These are phyloP conservation scores for Drosophila siamana DNA, from an alignment of 2,888 invertebrate species.

Conservation along the genomic window DNA sequence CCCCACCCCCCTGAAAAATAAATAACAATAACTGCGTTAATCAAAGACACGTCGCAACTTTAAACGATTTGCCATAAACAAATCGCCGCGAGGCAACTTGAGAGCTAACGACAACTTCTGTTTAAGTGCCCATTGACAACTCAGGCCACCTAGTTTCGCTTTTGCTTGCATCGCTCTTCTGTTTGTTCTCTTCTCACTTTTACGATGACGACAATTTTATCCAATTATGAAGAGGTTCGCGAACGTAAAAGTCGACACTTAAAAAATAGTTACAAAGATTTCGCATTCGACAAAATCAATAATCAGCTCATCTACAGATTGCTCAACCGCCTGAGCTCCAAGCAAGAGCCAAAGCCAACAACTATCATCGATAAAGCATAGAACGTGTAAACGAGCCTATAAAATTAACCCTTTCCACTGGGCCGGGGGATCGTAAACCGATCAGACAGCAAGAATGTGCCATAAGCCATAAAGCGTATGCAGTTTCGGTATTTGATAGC, in stretches of 20 bases:
- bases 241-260: slow-evolving; percentile 56
- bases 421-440: too few relatives aligned
- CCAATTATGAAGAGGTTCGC: slow-evolving; percentile 51
- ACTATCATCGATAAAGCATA: slow-evolving; percentile 43
- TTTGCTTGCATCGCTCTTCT: background rate
- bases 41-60: slow-evolving; percentile 14
- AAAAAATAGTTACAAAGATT: slow-evolving; percentile 35
- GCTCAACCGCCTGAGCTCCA: background rate
- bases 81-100: slow-evolving; percentile 34
- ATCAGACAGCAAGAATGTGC: slow-evolving; percentile 62
- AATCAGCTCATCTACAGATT: slow-evolving; percentile 38
- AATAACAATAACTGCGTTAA: slow-evolving; percentile 5
- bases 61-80: slow-evolving; percentile 53
- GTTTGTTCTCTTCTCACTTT: slow-evolving; percentile 20
- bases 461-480: slow-evolving; percentile 73
- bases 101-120: slow-evolving; percentile 55
- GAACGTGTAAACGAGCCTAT: slow-evolving; percentile 67
- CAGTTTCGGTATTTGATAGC: slow-evolving; percentile 67
- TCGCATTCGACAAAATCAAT: slow-evolving; percentile 49
- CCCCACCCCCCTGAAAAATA: slow-evolving; percentile 15
- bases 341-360: too few relatives aligned
- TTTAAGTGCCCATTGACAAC: slow-evolving; percentile 38
- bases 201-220: slow-evolving; percentile 61
- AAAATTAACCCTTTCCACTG: slow-evolving; percentile 45
- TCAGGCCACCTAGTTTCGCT: slow-evolving; percentile 20